Evolutionary conservation across 2,113 vertebrate genomes (phyloP).

Genomic region (Rattus rattus): DNA sequence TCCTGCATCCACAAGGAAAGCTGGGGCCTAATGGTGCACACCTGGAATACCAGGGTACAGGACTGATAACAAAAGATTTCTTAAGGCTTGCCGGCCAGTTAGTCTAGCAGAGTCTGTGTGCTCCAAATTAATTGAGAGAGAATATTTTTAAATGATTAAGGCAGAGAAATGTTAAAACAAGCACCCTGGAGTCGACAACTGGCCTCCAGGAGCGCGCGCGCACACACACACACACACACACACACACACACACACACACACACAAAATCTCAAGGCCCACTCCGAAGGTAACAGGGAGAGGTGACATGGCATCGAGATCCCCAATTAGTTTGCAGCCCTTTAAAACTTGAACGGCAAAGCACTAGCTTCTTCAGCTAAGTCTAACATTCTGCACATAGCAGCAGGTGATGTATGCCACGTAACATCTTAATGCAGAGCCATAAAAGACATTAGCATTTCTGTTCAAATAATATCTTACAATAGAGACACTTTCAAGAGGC

Average conservation of each 20-base stretch:
- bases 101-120: background rate
- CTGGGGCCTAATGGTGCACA: background rate
- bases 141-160: background rate
- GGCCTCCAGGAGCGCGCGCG: background rate
- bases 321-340: background rate
- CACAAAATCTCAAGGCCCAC: background rate
- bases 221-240: background rate
- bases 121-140: background rate
- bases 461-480: slow-evolving; percentile 26
- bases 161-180: background rate
- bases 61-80: background rate
- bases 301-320: background rate
- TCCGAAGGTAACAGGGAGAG: background rate
- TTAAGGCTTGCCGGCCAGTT: background rate
- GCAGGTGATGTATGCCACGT: background rate
- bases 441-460: slow-evolving; percentile 4
- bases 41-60: no score
- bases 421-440: background rate
- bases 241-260: background rate
- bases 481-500: background rate
- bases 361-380: background rate
- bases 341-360: background rate
- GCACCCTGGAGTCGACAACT: no score
- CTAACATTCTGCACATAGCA: background rate
- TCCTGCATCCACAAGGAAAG: background rate